Evolutionary conservation across 1,140 invertebrate genomes (phyloP).

Genomic region (Globodera ellingtonae): DNA sequence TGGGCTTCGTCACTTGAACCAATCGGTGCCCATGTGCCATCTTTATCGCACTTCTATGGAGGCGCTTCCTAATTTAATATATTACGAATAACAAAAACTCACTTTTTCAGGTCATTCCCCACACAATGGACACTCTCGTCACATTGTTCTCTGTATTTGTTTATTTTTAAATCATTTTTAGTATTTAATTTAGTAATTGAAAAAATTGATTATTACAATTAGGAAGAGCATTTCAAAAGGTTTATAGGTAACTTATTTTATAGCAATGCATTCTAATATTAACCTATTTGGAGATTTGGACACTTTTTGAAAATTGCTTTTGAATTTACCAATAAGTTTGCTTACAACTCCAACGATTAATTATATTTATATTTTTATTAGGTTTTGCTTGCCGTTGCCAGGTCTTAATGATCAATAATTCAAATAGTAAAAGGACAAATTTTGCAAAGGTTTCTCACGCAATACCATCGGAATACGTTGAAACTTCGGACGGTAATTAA

Average conservation of each 20-base stretch:
- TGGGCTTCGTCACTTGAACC: conserved; percentile 53
- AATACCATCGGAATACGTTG: conserved; percentile 59
- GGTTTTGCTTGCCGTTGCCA: conserved; percentile 60
- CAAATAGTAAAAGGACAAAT: neutral
- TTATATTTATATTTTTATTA: neutral
- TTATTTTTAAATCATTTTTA: conserved; percentile 1
- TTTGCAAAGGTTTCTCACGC: conserved; percentile 58
- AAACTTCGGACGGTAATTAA: conserved; percentile 33
- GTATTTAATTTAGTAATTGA: too few relatives aligned
- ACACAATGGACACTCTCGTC: conserved; percentile 62
- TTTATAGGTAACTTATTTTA: too few relatives aligned
- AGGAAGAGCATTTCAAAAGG: too few relatives aligned
- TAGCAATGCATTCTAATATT: too few relatives aligned
- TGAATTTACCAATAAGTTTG: too few relatives aligned
- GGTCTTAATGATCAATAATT: conserved; percentile 33
- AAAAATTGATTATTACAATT: too few relatives aligned
- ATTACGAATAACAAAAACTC: neutral
- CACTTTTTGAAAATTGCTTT: too few relatives aligned
- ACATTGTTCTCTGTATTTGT: conserved; percentile 50
- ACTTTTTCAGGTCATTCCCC: conserved; percentile 58
- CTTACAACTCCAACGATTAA: too few relatives aligned
- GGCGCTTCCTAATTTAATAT: neutral
- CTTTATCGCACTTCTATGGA: conserved; percentile 56
- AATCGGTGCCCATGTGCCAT: conserved; percentile 62
- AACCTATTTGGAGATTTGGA: too few relatives aligned